Conservation (phyloP, 2,888 invertebrate species). For the Lypha dubia region DNA sequence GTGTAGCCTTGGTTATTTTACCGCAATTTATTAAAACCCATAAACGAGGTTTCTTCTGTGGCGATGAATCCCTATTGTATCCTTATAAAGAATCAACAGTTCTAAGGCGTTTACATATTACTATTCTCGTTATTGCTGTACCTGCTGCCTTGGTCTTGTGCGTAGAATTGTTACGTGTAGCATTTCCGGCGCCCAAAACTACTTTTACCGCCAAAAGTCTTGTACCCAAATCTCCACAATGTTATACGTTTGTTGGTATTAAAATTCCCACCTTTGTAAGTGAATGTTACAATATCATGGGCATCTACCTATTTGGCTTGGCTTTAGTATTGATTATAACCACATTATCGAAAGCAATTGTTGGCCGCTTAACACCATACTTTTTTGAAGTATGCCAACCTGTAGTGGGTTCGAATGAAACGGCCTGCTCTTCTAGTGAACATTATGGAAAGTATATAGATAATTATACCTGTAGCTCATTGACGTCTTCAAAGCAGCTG, state of each 20-base stretch:
- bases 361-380: conserved; percentile 78
- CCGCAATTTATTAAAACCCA: conserved; percentile 75
- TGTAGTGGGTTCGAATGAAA: conserved; percentile 57
- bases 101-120: conserved; percentile 77
- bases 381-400: conserved; percentile 79
- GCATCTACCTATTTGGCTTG: conserved; percentile 78
- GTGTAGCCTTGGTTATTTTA: conserved; percentile 77
- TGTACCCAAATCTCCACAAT: conserved; percentile 72
- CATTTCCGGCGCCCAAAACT: conserved; percentile 71
- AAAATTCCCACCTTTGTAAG: conserved; percentile 79
- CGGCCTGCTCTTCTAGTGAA: conserved; percentile 55
- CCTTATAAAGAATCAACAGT: conserved; percentile 85
- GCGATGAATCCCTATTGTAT: conserved; percentile 94
- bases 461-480: conserved; percentile 76
- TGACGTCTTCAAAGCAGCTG: conserved; percentile 75
- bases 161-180: conserved; percentile 78
- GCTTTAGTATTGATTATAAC: conserved; percentile 75
- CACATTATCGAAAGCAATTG: conserved; percentile 72
- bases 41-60: conserved; percentile 94
- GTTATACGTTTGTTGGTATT: conserved; percentile 77
- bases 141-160: conserved; percentile 77
- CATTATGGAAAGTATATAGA: conserved; percentile 72
- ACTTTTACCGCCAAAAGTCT: not conserved
- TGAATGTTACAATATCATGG: conserved; percentile 79
- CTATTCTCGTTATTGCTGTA: conserved; percentile 76